phyloP scores from a whole-genome alignment of 2,888 invertebrate genomes.

The Trichogramma dendrolimi region DNA sequence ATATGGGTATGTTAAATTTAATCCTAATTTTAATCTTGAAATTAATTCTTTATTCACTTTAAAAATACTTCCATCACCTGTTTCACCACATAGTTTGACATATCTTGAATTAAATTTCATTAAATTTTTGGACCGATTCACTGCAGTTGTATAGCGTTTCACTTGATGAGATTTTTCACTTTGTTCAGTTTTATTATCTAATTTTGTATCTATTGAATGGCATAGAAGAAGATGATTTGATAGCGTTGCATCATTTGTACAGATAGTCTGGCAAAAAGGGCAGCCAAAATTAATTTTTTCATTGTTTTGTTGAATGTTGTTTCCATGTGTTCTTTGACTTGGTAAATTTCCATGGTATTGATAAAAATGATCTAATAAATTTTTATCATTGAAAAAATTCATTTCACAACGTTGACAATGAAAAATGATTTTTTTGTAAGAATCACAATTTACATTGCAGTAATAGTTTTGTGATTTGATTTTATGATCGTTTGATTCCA shows the following conservation, averaged over 20 bases:
- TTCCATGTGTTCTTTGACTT: too few relatives aligned
- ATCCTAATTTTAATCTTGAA: constrained; percentile 24
- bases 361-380: constrained; percentile 21
- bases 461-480: constrained; percentile 15
- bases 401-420: constrained; percentile 12
- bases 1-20: constrained; percentile 27
- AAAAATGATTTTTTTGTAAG: constrained; percentile 20
- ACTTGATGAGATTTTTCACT: too few relatives aligned
- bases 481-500: constrained; percentile 20
- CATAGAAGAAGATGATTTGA: neutral
- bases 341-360: constrained; percentile 2
- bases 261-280: too few relatives aligned
- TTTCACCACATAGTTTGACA: constrained; percentile 22
- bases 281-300: too few relatives aligned
- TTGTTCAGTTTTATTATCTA: too few relatives aligned
- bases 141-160: neutral
- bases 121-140: constrained; percentile 9
- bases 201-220: too few relatives aligned
- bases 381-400: constrained; percentile 21
- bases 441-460: constrained; percentile 7
- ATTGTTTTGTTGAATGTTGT: too few relatives aligned
- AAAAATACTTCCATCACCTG: constrained; percentile 27
- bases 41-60: constrained; percentile 21
- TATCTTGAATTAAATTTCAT: constrained; percentile 19
- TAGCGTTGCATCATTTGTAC: constrained; percentile 1